These are phyloP conservation scores for Erpornis zantholeuca DNA, from an alignment of 2,113 vertebrate genomes.

Conservation along the genomic window DNA sequence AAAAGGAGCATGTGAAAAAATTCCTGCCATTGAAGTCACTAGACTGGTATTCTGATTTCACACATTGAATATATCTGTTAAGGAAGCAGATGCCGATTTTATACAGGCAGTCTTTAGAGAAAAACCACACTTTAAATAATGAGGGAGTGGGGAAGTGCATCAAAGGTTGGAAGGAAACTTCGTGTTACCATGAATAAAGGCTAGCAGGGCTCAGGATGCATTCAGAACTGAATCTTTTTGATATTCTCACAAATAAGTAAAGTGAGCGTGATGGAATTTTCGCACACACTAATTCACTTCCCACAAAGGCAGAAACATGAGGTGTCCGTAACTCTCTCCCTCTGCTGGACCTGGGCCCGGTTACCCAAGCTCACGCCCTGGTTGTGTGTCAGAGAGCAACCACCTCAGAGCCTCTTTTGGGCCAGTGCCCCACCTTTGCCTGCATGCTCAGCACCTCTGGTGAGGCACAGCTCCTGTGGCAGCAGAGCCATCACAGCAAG, in stretches of 20 bases:
- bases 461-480: not conserved
- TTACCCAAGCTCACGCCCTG: rapidly evolving
- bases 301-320: not conserved
- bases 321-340: not conserved
- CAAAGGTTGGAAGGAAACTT: slow-evolving; percentile 28
- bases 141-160: not conserved
- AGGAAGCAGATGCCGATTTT: slow-evolving; percentile 41
- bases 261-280: not conserved
- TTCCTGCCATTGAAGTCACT: not conserved
- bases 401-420: not conserved
- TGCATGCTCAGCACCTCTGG: not conserved
- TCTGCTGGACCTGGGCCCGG: not conserved
- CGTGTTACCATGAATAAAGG: not conserved
- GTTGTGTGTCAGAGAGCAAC: rapidly evolving
- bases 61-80: slow-evolving; percentile 49
- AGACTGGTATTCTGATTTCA: not conserved
- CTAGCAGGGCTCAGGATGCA: slow-evolving; percentile 7
- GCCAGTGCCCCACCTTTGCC: not conserved
- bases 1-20: not conserved
- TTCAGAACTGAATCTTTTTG: not conserved
- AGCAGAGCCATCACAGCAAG: rapidly evolving
- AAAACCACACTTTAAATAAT: slow-evolving; percentile 57
- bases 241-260: not conserved
- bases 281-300: not conserved
- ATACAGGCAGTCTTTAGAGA: not conserved